Base-by-base conservation (phyloP, 1,140 invertebrate genomes). In the Armadillidium nasatum region DNA sequence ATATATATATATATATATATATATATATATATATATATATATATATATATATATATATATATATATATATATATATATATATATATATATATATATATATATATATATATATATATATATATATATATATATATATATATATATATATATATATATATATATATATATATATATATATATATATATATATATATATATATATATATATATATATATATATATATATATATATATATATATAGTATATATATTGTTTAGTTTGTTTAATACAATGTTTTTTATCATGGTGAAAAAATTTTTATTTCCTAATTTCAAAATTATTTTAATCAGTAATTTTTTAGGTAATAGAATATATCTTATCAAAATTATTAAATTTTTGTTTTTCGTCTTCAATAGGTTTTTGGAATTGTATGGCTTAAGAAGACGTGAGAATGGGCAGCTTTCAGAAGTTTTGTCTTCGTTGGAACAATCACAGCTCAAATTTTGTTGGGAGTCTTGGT, bases 401-500 rank as follows among this genome's bases (percentile, higher is more conserved):
- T 33, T 33, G 33, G 50, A 19, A 60, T 60, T 13, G 50, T 7
- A 19, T 60, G 19, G 50, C 50, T 13, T 60, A 13, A 60, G 19
- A 60, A 19, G 50, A 15, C 19, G 50, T 60, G 50, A 60, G 50
- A 33, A 80, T 80, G 79, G 79, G 79, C 60, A 80, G 76, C 66
- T 81, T 78, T 72, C 84, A 85, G 81, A 83, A 85, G 74, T 85
- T 84, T 81, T 85, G 84, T 79, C 79, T 85, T 19, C 83, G 84
- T 73, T 85, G 84, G 84, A 85, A 85, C 81, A 84, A 85, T 73
- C 84, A 85, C 76, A 83, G 83, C 68, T 82, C 82, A n/a, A 85
- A 85, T 73, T 80, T 85, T 78, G 79, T 85, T 43, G 82, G 81
- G 73, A 82, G 82, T 43, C 83, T 85, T 68, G 83, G 83, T 68